These are phyloP conservation scores for Coregonus suidteri DNA, from an alignment of 2,797 vertebrate species.

Conservation along the genomic window DNA sequence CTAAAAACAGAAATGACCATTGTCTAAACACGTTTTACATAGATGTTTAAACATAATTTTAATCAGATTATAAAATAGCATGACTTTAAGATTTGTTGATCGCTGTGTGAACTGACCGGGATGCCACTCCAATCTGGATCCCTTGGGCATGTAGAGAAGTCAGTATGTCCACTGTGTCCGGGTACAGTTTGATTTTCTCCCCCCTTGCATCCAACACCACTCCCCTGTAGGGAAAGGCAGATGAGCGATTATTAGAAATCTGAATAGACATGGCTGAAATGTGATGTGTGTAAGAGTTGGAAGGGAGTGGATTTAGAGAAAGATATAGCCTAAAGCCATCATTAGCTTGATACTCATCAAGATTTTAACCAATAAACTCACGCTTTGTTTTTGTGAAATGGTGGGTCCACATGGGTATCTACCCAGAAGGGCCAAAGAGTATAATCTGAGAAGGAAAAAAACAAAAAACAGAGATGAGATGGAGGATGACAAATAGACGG, in stretches of 20 bases:
- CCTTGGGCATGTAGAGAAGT: slow-evolving; percentile 55
- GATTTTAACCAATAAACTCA: neutral
- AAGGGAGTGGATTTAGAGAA: too few relatives aligned
- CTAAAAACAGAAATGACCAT: neutral
- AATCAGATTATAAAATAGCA: neutral
- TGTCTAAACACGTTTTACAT: neutral
- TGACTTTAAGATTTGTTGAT: too few relatives aligned
- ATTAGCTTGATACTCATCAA: neutral
- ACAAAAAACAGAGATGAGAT: neutral
- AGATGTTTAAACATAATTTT: too few relatives aligned
- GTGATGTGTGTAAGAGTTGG: neutral
- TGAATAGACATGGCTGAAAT: neutral
- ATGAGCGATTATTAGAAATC: neutral
- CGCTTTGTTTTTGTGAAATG: slow-evolving; percentile 67
- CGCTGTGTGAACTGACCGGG: slow-evolving; percentile 46
- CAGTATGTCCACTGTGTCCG: slow-evolving; percentile 64
- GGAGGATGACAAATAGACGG: neutral
- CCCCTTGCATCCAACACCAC: slow-evolving; percentile 52
- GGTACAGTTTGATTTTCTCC: slow-evolving; percentile 55
- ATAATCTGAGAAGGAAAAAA: slow-evolving; percentile 60
- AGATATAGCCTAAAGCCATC: too few relatives aligned
- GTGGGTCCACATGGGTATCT: slow-evolving; percentile 69
- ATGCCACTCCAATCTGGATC: slow-evolving; percentile 66
- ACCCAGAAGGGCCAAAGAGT: slow-evolving; percentile 80
- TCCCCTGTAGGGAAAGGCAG: slow-evolving; percentile 48